Base-by-base conservation (phyloP, 2,113 vertebrate species). In the Nyctibius bracteatus region DNA sequence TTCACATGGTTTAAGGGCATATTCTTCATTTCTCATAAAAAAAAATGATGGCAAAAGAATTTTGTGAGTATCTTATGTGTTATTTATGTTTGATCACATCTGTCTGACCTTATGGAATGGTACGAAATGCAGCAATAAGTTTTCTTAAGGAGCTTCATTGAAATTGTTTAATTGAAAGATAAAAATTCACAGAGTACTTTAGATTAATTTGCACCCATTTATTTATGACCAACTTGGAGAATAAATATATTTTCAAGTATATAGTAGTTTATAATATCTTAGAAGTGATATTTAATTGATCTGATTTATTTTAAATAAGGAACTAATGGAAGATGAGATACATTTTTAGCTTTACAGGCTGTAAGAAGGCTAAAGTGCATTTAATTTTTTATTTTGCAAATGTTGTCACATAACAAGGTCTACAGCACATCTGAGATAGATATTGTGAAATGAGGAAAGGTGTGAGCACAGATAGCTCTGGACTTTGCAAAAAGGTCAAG, bases 151-250 rank as follows among this genome's bases (percentile, higher is more conserved):
- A 88, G 77, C 90, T 97, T 84, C 91, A 71, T 79, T 96, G 79
- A 96, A 97, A 96, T 88, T 93, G 58, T 85, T 96, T 96, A 92
- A 97, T 83, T 96, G 92, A 96, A 96, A 97, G 96, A 84, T 67
- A 95, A 96, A 94, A 94, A 91, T 96, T 97, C 84, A 94, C 89
- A 78, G 86, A 90, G 59, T 96, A 72, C 81, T 95, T 93, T 66
- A 93, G 94, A 93, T 92, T 96, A 96, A 97, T 96, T 96, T 96
- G 67, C 78, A 96, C 83, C 97, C 8, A 95, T 95, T 95, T 97
- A 95, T 95, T 98, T 97, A 93, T 96, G 49, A 97, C 94, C 90
- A 96, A 49, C 81, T 97, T 94, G 81, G 94, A 96, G 88, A 97
- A 93, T 92, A 96, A 96, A 92, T 95, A 91, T 92, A 63, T 58